phyloP scores from a whole-genome alignment of 2,888 invertebrate genomes.

The Uropetala carovei region DNA sequence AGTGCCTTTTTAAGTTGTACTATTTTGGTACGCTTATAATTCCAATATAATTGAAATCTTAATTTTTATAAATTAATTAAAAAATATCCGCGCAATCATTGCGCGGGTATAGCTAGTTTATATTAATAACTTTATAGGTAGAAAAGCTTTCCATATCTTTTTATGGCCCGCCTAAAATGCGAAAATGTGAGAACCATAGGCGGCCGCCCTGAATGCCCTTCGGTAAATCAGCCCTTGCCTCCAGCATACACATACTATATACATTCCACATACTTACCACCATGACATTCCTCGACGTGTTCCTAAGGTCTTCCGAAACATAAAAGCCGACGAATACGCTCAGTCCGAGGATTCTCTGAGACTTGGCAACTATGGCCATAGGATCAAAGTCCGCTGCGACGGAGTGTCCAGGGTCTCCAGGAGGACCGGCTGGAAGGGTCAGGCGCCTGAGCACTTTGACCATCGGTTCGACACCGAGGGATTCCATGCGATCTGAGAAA shows the following conservation, averaged over 20 bases:
- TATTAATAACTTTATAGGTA: no score
- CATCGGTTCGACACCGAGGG: slow-evolving; percentile 71
- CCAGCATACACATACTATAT: not conserved
- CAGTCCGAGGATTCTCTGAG: slow-evolving; percentile 67
- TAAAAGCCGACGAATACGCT: slow-evolving; percentile 72
- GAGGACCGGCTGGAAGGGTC: slow-evolving; percentile 68
- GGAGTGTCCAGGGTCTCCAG: slow-evolving; percentile 54
- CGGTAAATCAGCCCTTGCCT: no score
- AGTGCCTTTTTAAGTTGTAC: no score
- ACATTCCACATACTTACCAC: slow-evolving; percentile 71
- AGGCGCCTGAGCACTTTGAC: slow-evolving; percentile 71
- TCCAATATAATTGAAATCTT: no score
- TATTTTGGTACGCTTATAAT: no score
- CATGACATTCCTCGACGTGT: slow-evolving; percentile 72
- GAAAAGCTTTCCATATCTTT: no score
- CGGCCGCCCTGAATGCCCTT: no score
- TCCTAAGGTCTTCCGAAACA: slow-evolving; percentile 71
- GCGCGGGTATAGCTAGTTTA: no score
- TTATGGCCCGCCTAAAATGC: no score
- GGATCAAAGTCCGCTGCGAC: slow-evolving; percentile 67
- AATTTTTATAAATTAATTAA: no score
- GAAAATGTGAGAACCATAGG: no score
- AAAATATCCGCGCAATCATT: no score
- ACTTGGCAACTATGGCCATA: slow-evolving; percentile 67
- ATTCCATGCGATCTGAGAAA: slow-evolving; percentile 69